Percentiles rank a stretch among this genome's conserved stretches.
Conservation (phyloP, 2,888 invertebrate genomes). For the Sicus ferrugineus region DNA sequence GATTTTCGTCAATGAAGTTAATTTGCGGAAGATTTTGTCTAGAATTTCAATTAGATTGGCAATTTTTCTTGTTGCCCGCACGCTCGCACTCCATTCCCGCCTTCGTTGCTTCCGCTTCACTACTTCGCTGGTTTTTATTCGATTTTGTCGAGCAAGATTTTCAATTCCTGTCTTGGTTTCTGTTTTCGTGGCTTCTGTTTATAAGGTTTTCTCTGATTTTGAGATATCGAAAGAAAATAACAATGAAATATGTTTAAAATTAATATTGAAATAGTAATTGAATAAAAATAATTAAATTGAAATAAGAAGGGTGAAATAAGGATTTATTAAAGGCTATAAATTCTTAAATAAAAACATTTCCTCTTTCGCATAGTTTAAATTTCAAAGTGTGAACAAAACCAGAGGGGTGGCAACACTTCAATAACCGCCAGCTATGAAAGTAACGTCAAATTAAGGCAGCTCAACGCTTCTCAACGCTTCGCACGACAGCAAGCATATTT, state of each 20-base stretch:
- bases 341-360: too few relatives aligned
- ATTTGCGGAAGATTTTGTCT: constrained; percentile 64
- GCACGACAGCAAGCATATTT: not conserved
- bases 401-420: constrained; percentile 9
- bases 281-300: not conserved
- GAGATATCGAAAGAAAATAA: not conserved
- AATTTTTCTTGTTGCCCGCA: constrained; percentile 44
- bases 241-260: not conserved
- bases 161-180: not conserved
- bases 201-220: too few relatives aligned
- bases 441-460: constrained; percentile 55
- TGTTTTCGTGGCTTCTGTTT: not conserved
- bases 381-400: too few relatives aligned
- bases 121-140: constrained; percentile 1
- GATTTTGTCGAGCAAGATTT: not conserved
- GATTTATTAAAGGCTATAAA: too few relatives aligned
- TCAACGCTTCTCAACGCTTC: not conserved
- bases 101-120: constrained; percentile 4
- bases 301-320: not conserved
- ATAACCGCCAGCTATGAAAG: constrained; percentile 53
- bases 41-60: constrained; percentile 64
- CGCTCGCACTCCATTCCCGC: not conserved
- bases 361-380: too few relatives aligned
- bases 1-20: constrained; percentile 64
- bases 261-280: not conserved